Evolutionary conservation across 1,140 invertebrate species (phyloP), one percentile per base, ranked within the genome.

Genomic region (Dinothrombium tinctorium): DNA sequence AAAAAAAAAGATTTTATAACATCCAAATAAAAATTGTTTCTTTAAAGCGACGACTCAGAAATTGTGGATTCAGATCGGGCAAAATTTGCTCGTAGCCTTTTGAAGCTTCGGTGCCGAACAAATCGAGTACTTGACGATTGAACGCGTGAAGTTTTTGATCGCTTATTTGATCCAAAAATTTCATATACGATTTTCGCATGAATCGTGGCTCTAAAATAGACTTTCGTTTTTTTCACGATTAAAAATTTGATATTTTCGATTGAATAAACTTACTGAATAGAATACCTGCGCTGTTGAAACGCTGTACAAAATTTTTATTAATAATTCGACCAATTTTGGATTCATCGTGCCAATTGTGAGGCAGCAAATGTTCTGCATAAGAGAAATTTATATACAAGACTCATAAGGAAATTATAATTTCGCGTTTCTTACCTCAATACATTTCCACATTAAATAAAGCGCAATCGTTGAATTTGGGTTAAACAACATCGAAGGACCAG

Each of bases 141-240:
- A 53, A 41, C 26, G 22, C 22, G 15, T 25, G 20, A 17, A 49
- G 32, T 74, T 70, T 69, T 57, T 71, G 69, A 29, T 73, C 74
- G 6, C 77, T 81, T 24, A 81, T 59, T 47, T 63, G 67, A 42
- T 71, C 64, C 23, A 84, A 59, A 56, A 82, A 84, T 53, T 73
- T 76, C 67, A 73, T 80, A 56, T 84, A 84, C 12, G 74, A 76
- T 11, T 73, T 61, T 50, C 78, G 64, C 29, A 84, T 56, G 52
- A 71, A 73, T 44, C 74, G 69, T 11, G 78, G 76, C 54, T 82
- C 78, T 38, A 81, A 45, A 21, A 81, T 67, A 46, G 74, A n/a
- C n/a, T n/a, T n/a, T n/a, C n/a, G n/a, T n/a, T n/a, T n/a, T n/a
- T n/a, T n/a, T n/a, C n/a, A n/a, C 77, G 42, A 69, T 70, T 60